phyloP scores from a whole-genome alignment of 2,113 vertebrate species.

The Mesocricetus auratus region DNA sequence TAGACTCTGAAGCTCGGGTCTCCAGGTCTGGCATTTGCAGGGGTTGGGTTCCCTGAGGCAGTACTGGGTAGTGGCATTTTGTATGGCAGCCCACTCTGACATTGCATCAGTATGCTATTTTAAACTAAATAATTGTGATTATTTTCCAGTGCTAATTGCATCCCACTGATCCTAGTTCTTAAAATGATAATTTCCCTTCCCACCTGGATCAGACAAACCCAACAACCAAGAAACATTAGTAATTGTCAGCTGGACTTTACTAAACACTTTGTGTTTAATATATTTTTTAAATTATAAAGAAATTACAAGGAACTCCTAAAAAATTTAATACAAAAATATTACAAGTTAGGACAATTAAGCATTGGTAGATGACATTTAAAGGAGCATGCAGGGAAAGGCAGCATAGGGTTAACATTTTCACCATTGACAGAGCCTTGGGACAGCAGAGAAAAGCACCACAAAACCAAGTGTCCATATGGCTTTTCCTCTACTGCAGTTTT shows the following conservation, averaged over 20 bases:
- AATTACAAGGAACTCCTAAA: conserved; percentile 83
- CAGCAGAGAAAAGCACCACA: conserved; percentile 75
- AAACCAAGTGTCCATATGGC: conserved; percentile 59
- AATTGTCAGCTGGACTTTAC: conserved; percentile 78
- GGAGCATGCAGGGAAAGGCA: conserved; percentile 71
- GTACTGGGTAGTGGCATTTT: neutral
- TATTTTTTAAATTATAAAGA: conserved; percentile 81
- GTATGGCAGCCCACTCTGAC: neutral
- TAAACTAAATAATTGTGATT: neutral
- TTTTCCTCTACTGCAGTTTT: conserved; percentile 70
- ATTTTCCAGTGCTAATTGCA: neutral
- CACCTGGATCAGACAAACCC: conserved; percentile 68
- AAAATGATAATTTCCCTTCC: conserved; percentile 42
- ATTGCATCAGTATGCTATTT: neutral
- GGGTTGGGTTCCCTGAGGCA: neutral
- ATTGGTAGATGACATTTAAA: conserved; percentile 76
- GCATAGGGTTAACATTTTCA: conserved; percentile 79
- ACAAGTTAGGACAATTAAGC: conserved; percentile 81
- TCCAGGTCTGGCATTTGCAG: neutral
- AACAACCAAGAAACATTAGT: conserved; percentile 78
- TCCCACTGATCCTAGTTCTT: conserved; percentile 6
- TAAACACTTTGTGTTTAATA: conserved; percentile 82
- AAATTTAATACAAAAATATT: conserved; percentile 84
- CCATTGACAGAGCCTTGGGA: conserved; percentile 68
- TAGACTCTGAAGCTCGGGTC: neutral